A percentile compares a stretch with the other conserved stretches of the same genome.
Conservation (phyloP, 2,113 vertebrate species). For the Zootoca vivipara region DNA sequence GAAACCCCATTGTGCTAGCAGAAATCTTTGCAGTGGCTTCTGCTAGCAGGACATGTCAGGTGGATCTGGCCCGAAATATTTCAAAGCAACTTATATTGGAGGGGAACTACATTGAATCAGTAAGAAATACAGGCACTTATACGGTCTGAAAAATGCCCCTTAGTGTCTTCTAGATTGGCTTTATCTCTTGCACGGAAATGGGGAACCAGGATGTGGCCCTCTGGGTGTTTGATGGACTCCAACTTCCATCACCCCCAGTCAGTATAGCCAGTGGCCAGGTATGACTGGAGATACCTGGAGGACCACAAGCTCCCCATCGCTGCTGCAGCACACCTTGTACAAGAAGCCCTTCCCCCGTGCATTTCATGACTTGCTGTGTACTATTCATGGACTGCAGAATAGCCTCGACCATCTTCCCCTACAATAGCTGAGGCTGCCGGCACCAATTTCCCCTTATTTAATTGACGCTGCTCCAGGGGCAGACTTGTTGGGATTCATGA, state of each 20-base stretch:
- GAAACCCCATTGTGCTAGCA: too few relatives aligned
- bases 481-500: constrained; percentile 10
- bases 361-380: neutral
- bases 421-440: constrained; percentile 2
- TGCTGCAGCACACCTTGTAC: neutral
- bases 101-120: neutral
- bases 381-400: neutral
- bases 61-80: too few relatives aligned
- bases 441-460: constrained; percentile 1
- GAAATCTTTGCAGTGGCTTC: too few relatives aligned
- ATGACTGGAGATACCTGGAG: too few relatives aligned
- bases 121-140: neutral
- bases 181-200: too few relatives aligned
- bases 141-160: neutral
- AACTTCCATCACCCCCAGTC: too few relatives aligned
- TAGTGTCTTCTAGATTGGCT: neutral
- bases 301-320: too few relatives aligned
- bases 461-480: constrained; percentile 16
- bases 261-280: too few relatives aligned
- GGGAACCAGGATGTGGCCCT: too few relatives aligned
- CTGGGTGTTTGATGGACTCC: too few relatives aligned
- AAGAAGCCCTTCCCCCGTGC: neutral
- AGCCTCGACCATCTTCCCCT: neutral
- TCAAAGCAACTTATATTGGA: neutral
- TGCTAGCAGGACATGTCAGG: too few relatives aligned